Base-by-base conservation (phyloP, 1,140 invertebrate species). In the Neodiprion pinetum region DNA sequence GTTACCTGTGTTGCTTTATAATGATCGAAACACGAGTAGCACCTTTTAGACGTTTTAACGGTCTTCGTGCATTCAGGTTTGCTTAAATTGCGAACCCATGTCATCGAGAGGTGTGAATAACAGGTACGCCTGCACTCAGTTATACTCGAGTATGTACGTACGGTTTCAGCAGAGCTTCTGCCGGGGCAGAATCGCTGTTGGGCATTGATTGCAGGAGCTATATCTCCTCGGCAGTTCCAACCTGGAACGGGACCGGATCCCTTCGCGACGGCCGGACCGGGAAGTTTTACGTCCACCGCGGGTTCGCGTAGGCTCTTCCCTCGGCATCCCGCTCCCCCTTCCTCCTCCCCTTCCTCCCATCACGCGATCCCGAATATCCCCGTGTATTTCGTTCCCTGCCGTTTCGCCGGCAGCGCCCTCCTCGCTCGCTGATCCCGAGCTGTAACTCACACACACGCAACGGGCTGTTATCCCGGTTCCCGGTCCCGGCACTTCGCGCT, bases 401-500 rank as follows among this genome's bases (percentile, higher is more conserved):
- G 70, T 48, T 48, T 23, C 67, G 67, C 40, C 67, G 67, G 23
- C 23, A 14, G 61, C 12, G 61, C 70, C 70, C 70, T 48, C 21
- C 48, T 49, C 70, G 21, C 14, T 17, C 17, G 40, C 68, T 70
- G 14, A 28, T 70, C 14, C 68, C 68, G 14, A 12, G 48, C 21
- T 71, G 48, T 61, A 61, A 61, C 53, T 61, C 53, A 61, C 53
- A 61, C 53, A 61, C 53, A 61, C n/a, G 53, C 53, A 12, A 17
- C 8, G 53, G n/a, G 53, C 28, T 40, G 28, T 40, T 40, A 40
- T 40, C 28, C 28, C 28, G 28, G 28, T 40, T 40, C 28, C 78
- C 78, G 74, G 75, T 75, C 49, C 72, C 76, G 73, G 70, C 73
- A 28, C 68, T 21, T 69, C 70, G 68, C 28, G 47, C 47, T 7